Evolutionary conservation across 2,797 vertebrate species (phyloP), one percentile per base, ranked within the genome.

Genomic region (Typhlichthys subterraneus): DNA sequence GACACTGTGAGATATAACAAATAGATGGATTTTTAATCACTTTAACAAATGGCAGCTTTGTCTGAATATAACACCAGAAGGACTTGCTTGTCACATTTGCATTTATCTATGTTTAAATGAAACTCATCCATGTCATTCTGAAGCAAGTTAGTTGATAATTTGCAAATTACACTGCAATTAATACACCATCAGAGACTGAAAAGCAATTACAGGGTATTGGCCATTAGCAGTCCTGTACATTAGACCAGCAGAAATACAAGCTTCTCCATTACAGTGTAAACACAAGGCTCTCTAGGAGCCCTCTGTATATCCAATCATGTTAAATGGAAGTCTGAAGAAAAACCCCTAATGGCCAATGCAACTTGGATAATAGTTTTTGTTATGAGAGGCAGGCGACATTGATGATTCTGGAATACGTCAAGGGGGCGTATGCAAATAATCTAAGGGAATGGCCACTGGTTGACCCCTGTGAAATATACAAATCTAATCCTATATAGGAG

Each of bases 351-450:
- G 72, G 76, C 65, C 53, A 56, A 31, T 79, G 76, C 77, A 69
- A 77, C 70, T 69, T 48, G 69, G 63, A 68, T 84, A 85, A 87
- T 85, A 69, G 74, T 80, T 85, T 65, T 79, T 81, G 73, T 84
- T 88, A 88, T 90, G 82, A 75, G 75, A 68, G 69, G 81, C 81
- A 88, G 86, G 83, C 66, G 77, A 55, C 59, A 66, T 17, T 86
- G 87, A 88, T 88, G 83, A 81, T 72, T 80, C 57, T 72, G 59
- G 81, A 81, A 82, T 78, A 73, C 79, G 87, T 86, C 72, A 82
- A 74, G 53, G 80, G 61, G 75, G 81, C 75, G 82, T 85, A 76
- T 82, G 80, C 61, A 81, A 82, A 73, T 82, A 69, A 73, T 69
- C 65, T 75, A 81, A 81, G 72, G 65, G 57, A 68, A 59, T 84